Percentiles rank a stretch among this genome's conserved stretches.
Evolutionary conservation across 2,888 invertebrate genomes (phyloP).

Genomic region (Chironomus tentans): DNA sequence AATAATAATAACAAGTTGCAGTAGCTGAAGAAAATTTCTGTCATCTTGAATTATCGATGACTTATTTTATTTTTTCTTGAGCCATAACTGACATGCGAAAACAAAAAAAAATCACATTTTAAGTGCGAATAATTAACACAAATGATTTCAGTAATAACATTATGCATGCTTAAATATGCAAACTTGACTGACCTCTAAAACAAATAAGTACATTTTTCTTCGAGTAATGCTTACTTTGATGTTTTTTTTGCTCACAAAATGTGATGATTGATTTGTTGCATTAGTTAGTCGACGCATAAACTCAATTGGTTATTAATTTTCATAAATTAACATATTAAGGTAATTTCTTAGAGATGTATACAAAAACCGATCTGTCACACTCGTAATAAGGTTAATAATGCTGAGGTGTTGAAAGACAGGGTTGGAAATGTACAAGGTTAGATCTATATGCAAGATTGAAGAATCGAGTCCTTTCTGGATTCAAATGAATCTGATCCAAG

Average conservation of each 20-base stretch:
- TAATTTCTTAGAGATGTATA: not conserved
- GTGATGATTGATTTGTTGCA: not conserved
- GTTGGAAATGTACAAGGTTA: too few species aligned
- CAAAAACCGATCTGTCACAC: not conserved
- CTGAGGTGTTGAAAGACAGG: not conserved
- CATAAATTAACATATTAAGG: not conserved
- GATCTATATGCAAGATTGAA: too few species aligned
- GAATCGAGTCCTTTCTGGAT: too few species aligned
- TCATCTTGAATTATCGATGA: too few species aligned
- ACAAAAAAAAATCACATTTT: too few species aligned
- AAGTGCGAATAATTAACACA: not conserved
- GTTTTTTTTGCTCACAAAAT: not conserved
- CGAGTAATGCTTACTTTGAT: not conserved
- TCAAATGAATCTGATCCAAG: too few species aligned
- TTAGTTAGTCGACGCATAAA: not conserved
- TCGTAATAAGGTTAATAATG: not conserved
- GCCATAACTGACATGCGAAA: too few species aligned
- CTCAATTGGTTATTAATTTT: not conserved
- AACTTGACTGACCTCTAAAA: not conserved
- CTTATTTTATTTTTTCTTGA: too few species aligned
- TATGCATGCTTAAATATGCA: not conserved
- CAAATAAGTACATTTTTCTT: not conserved
- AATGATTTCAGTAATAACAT: not conserved
- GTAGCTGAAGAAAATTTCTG: too few species aligned
- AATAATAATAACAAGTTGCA: too few species aligned